These are phyloP conservation scores for Sander vitreus DNA, from an alignment of 2,113 vertebrate genomes.

Conservation along the genomic window DNA sequence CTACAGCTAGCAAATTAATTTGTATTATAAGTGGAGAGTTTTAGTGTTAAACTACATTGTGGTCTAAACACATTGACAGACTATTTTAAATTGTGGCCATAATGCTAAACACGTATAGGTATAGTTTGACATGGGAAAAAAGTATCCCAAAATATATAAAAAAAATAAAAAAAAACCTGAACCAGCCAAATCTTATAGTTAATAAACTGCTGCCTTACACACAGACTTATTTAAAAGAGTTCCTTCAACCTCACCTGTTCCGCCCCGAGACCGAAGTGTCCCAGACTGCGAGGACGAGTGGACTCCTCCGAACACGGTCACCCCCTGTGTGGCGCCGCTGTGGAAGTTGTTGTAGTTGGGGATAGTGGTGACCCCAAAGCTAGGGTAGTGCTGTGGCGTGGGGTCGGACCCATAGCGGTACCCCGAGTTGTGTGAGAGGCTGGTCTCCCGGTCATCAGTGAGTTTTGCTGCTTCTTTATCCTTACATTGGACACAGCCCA, in stretches of 20 bases:
- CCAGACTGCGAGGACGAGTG: slow-evolving; percentile 97
- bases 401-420: slow-evolving; percentile 99
- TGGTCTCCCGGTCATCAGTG: slow-evolving; percentile 95
- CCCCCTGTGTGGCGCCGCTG: slow-evolving; percentile 90
- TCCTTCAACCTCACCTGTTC: slow-evolving; percentile 86
- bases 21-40: background rate
- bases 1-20: background rate
- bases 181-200: too few species aligned
- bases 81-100: background rate
- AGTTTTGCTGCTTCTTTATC: slow-evolving; percentile 99
- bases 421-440: slow-evolving; percentile 94
- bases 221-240: background rate
- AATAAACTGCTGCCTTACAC: background rate
- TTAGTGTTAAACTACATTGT: background rate
- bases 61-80: background rate
- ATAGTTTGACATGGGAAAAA: background rate
- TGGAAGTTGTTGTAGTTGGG: slow-evolving; percentile 99
- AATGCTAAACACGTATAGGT: background rate
- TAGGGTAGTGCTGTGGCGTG: slow-evolving; percentile 98
- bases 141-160: background rate
- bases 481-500: slow-evolving; percentile 99
- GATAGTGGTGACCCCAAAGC: slow-evolving; percentile 95
- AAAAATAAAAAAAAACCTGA: background rate
- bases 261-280: slow-evolving; percentile 94
- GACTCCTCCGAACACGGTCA: slow-evolving; percentile 97